A percentile compares a stretch with the other conserved stretches of the same genome.
phyloP scores from a whole-genome alignment of 2,888 invertebrate genomes.

The Agriopis aurantiaria region DNA sequence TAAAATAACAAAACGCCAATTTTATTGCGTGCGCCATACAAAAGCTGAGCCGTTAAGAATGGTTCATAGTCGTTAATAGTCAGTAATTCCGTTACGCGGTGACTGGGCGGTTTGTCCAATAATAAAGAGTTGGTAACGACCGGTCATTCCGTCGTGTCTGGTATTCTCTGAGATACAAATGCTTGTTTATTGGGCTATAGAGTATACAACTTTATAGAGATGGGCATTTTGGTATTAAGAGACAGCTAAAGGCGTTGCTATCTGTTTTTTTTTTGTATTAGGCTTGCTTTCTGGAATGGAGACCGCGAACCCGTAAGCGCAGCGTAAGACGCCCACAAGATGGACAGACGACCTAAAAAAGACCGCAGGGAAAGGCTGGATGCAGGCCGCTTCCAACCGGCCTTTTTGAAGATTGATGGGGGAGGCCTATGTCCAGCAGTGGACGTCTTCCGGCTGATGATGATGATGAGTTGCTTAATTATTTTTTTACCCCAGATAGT shows the following conservation, averaged over 20 bases:
- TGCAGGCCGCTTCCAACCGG: too few relatives aligned
- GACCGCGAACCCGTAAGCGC: too few relatives aligned
- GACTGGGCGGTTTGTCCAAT: constrained; percentile 35
- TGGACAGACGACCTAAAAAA: too few relatives aligned
- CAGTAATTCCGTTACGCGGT: constrained; percentile 46
- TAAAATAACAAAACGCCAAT: constrained; percentile 70
- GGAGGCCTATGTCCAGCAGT: too few relatives aligned
- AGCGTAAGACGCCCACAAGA: too few relatives aligned
- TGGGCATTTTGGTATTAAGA: background rate
- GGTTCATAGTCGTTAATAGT: constrained; percentile 45
- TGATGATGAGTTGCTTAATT: too few relatives aligned
- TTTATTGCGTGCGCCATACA: constrained; percentile 70
- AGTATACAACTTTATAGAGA: constrained; percentile 14
- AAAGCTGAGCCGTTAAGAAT: constrained; percentile 44
- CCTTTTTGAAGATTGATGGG: too few relatives aligned
- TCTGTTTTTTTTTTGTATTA: too few relatives aligned
- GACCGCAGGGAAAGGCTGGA: too few relatives aligned
- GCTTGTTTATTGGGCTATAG: constrained; percentile 13
- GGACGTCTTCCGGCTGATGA: too few relatives aligned
- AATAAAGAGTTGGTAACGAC: constrained; percentile 35
- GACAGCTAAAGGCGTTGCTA: too few relatives aligned
- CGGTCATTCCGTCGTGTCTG: constrained; percentile 25
- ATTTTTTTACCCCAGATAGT: background rate
- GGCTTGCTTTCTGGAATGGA: too few relatives aligned
- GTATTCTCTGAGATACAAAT: constrained; percentile 7